Conservation (phyloP, 2,797 vertebrate species). For the Accipiter minullus region DNA sequence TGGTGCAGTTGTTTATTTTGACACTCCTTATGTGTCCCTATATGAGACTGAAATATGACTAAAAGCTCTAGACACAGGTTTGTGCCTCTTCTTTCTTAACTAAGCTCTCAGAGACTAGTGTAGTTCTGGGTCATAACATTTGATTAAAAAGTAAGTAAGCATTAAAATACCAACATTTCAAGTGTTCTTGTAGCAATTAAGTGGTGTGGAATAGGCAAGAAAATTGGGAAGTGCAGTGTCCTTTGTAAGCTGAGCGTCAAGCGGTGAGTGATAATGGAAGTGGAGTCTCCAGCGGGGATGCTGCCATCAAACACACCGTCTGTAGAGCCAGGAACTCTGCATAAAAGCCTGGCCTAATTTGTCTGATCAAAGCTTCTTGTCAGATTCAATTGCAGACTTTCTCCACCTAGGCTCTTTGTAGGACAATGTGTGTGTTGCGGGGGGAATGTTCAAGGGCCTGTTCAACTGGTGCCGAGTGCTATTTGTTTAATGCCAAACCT, state of each 20-base stretch:
- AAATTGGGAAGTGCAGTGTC: not conserved
- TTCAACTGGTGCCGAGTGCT: not conserved
- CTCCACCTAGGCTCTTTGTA: not conserved
- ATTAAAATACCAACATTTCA: not conserved
- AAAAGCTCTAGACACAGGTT: not conserved
- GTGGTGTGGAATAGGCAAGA: not conserved
- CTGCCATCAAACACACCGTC: not conserved
- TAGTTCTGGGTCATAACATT: not conserved
- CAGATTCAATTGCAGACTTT: slow-evolving; percentile 1
- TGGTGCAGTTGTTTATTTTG: not conserved
- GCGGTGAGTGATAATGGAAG: slow-evolving; percentile 36
- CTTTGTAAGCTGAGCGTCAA: slow-evolving; percentile 21
- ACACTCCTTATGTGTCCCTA: not conserved
- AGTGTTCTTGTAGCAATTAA: not conserved
- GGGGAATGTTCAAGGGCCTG: not conserved
- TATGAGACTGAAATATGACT: not conserved
- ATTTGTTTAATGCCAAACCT: slow-evolving; percentile 8
- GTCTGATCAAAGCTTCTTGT: slow-evolving; percentile 29
- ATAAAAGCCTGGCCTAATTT: slow-evolving; percentile 43
- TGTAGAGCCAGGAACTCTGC: not conserved
- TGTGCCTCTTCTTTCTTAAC: not conserved
- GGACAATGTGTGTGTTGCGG: not conserved
- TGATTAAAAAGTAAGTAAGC: not conserved
- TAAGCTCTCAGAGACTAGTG: not conserved
- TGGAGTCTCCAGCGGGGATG: not conserved